Evolutionary conservation across 2,113 vertebrate genomes (phyloP), one percentile per base, ranked within the genome.

Genomic region (Mesitornis unicolor): DNA sequence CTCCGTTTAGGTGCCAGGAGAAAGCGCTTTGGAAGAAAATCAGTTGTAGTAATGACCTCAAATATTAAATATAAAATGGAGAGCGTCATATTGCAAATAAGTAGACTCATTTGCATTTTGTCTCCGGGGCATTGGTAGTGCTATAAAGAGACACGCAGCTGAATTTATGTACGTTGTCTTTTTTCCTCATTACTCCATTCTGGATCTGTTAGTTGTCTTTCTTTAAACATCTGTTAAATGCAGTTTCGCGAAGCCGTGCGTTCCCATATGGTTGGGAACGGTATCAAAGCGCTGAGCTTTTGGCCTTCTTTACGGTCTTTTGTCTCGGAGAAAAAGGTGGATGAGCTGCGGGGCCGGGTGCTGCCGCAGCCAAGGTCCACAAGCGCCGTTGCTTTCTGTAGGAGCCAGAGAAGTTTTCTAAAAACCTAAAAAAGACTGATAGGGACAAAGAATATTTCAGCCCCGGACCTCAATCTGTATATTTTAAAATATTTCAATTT

Each of bases 171-270:
- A 87, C 93, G 91, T 97, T 97, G 94, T 97, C 96, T 97, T 97
- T 95, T 96, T 97, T 97, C 77, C 94, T 97, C 89, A 91, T 97
- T 96, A 96, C 86, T 96, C 70, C 89, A 92, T 97, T 97, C 98
- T 95, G 97, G 96, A 97, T 97, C 92, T 97, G 97, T 98, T 98
- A 97, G 96, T 97, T 98, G 98, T 97, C 87, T 79, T 97, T 97
- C 97, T 98, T 97, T 96, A 97, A 98, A 98, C 98, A 98, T 98
- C 98, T 98, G 98, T 98, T 98, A 98, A 97, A 97, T 96, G 97
- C 92, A 97, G 97, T 97, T 98, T 96, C 94, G 95, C 94, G 95
- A 93, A 95, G 81, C 76, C 13, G 90, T 98, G 91, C 84, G 96
- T 98, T 97, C 97, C 97, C 98, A 97, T 98, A 98, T 98, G 97